Base-by-base conservation (phyloP, 2,113 vertebrate genomes). In the Serinus canaria region DNA sequence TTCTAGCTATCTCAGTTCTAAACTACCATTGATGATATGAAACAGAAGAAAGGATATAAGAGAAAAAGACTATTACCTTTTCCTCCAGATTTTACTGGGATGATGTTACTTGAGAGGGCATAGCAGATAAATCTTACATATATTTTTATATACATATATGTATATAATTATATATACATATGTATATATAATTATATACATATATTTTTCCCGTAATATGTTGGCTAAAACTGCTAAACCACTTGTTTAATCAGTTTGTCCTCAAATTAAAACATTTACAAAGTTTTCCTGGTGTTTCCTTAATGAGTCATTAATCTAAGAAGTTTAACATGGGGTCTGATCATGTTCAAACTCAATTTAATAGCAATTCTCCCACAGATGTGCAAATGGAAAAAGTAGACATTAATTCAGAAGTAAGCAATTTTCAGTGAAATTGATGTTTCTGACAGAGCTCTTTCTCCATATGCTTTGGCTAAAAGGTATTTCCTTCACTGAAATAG, bases 401-500 rank as follows among this genome's bases (percentile, higher is more conserved):
- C 1, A 0, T 18, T 86, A 82, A 69, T 13, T 49, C 46, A 80
- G 63, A 67, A 59, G n/a, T 87, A 92, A 94, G 73, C 55, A 46
- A 62, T 83, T 87, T 94, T 70, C 76, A 50, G 41, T 89, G 63
- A 94, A 95, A 95, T 87, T 19, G 90, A 84, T 83, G 83, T 69
- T 82, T 92, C 80, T 95, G 94, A 53, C 59, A 88, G 86, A 90
- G 58, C 11, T 73, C 44, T 76, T 86, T 60, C 86, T 87, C 75
- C 44, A 1, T 33, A 37, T 8, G 7, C 19, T 76, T 50, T 72
- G n/a, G 12, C 28, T 67, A 86, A 82, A 87, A 94, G 39, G 6
- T 79, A 72, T 28, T 67, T 63, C 46, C 89, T 87, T 90, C 56
- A 93, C 73, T 81, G 90, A 96, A 94, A 95, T 27, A 92, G 75